phyloP scores from a whole-genome alignment of 1,140 invertebrate genomes.

The Drosophila lini region DNA sequence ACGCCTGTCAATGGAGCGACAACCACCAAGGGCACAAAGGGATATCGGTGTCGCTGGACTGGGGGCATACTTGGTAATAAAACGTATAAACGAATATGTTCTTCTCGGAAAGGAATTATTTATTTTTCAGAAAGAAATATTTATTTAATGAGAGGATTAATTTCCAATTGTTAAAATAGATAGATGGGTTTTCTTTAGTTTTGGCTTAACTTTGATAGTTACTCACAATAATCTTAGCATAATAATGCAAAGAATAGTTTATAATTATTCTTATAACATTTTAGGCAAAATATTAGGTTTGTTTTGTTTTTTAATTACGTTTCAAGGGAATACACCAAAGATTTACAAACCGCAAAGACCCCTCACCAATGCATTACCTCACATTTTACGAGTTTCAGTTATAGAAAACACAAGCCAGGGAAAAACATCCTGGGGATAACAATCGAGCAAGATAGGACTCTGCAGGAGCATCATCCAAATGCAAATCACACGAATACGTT shows the following conservation, averaged over 20 bases:
- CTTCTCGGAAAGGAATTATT: neutral
- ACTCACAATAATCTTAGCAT: too few relatives aligned
- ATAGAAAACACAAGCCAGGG: slow-evolving; percentile 5
- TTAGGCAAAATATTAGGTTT: too few relatives aligned
- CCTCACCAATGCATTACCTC: neutral
- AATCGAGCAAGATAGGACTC: slow-evolving; percentile 50
- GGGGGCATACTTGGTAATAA: slow-evolving; percentile 18
- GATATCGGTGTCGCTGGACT: neutral
- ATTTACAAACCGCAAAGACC: neutral
- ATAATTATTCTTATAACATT: too few relatives aligned
- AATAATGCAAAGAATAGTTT: too few relatives aligned
- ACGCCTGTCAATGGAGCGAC: slow-evolving; percentile 61
- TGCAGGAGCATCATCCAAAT: slow-evolving; percentile 41
- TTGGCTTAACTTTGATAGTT: too few relatives aligned
- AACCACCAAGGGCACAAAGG: slow-evolving; percentile 29
- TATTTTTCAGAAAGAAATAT: neutral
- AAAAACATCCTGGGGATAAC: slow-evolving; percentile 47
- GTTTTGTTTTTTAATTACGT: too few relatives aligned
- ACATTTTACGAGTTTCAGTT: neutral
- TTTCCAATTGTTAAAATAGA: too few relatives aligned
- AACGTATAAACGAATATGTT: neutral
- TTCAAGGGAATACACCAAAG: too few relatives aligned
- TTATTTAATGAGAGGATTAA: too few relatives aligned
- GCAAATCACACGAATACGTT: slow-evolving; percentile 61
- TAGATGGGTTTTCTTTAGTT: too few relatives aligned